Base-by-base conservation (phyloP, 2,113 vertebrate genomes). In the Microcebus tavaratra region DNA sequence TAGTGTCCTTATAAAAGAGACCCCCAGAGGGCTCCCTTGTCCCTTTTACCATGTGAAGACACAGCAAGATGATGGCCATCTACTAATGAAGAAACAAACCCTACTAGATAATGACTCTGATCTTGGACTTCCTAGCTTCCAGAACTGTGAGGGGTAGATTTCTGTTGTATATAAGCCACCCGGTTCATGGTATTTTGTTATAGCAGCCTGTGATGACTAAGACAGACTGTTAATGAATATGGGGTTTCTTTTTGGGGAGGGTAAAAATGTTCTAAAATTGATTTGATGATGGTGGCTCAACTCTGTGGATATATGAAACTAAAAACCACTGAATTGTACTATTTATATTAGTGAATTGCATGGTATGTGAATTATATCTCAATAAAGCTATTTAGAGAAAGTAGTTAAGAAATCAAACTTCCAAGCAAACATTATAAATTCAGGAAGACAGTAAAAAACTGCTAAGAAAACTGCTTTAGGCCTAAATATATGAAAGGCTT, bases 321-420 rank as follows among this genome's bases (percentile, higher is more conserved):
- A 55, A 88, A 96, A 92, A 36, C 21, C 73, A 88, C 1, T 11
- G 48, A 67, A 39, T 7, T 18, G 14, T 6, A 45, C 7, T 39
- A 59, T 55, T 95, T 68, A 34, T 27, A 59, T 1, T 53, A 59
- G 57, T 89, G 68, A 85, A 82, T 0, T 76, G 5, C 29, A 57
- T 15, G 17, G 65, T 50, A 68, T 18, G 5, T 67, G 14, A 90
- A 70, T 68, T 81, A 73, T 13, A 95, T 34, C 36, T 76, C 80
- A 85, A 65, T 57, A 82, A 70, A 63, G 23, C 12, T 39, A 53
- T 57, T 50, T 23, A 31, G 76, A 94, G 85, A 55, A 81, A 57
- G 34, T 39, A 88, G 25, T 76, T 91, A 90, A 88, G 75, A 88
- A 91, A 81, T 14, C 78, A 13, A 65, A 85, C 31, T 83, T 91